phyloP scores from a whole-genome alignment of 2,797 vertebrate species.

The Galagoides demidoff region DNA sequence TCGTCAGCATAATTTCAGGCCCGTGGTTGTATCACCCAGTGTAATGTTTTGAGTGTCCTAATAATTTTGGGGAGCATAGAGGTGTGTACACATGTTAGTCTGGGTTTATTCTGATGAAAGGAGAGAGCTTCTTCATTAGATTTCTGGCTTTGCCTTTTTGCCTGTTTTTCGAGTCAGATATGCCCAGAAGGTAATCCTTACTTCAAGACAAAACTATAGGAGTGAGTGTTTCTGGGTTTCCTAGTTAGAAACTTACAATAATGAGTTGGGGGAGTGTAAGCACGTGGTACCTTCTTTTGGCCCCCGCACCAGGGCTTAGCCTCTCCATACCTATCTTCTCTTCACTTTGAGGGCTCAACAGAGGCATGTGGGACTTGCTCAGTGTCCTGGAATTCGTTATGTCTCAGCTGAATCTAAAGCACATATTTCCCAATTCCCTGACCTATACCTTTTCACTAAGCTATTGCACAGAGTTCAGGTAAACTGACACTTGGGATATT shows the following conservation, averaged over 20 bases:
- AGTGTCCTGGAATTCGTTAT: background rate
- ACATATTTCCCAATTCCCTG: background rate
- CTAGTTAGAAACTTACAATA: background rate
- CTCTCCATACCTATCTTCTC: too few species aligned
- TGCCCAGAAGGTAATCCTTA: background rate
- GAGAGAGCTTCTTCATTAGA: slow-evolving; percentile 26
- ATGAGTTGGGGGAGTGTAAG: background rate
- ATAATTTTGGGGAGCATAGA: background rate
- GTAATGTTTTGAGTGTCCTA: background rate
- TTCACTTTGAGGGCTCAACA: background rate
- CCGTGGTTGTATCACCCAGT: background rate
- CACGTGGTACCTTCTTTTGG: background rate
- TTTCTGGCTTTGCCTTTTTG: slow-evolving; percentile 42
- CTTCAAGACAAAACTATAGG: background rate
- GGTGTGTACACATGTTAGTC: background rate
- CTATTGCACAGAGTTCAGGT: background rate
- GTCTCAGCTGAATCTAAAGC: background rate
- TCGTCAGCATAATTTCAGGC: slow-evolving; percentile 23
- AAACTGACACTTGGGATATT: background rate
- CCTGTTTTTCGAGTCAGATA: background rate
- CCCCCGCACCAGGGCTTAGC: background rate
- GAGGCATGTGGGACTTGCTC: background rate
- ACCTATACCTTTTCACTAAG: background rate
- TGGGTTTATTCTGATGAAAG: background rate
- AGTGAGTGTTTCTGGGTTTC: background rate